These are phyloP conservation scores for Denticeps clupeoides DNA, from an alignment of 2,797 vertebrate genomes.

Conservation along the genomic window DNA sequence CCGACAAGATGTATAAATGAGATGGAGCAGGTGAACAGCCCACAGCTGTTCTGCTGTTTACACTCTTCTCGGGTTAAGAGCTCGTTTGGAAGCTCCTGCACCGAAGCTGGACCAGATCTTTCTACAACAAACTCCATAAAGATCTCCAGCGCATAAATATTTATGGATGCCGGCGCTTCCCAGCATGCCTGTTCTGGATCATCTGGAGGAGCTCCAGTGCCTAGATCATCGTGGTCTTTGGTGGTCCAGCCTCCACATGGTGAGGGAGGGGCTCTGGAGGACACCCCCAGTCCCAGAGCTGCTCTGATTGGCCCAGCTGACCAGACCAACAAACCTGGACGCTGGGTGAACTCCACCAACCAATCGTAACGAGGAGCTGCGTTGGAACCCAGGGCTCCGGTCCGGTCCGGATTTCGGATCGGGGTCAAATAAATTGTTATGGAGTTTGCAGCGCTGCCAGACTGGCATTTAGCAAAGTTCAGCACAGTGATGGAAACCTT, in stretches of 20 bases:
- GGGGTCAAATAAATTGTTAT: too few species aligned
- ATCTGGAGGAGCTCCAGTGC: conserved; percentile 47
- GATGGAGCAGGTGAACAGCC: conserved; percentile 31
- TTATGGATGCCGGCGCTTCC: conserved; percentile 64
- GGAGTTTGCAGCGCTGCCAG: conserved; percentile 29
- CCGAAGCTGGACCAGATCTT: conserved; percentile 44
- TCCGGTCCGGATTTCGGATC: too few species aligned
- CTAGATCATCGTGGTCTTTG: too few species aligned
- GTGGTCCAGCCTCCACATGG: conserved; percentile 47
- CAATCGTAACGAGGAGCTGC: too few species aligned
- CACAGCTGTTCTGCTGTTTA: conserved; percentile 61
- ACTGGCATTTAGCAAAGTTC: conserved; percentile 34
- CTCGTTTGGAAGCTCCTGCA: conserved; percentile 52
- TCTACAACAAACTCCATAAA: conserved; percentile 71
- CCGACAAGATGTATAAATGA: too few species aligned
- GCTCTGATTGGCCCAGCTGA: conserved; percentile 44
- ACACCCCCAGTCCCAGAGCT: conserved; percentile 31
- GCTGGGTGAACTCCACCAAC: conserved; percentile 43
- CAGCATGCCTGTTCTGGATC: conserved; percentile 61
- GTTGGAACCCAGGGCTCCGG: too few species aligned
- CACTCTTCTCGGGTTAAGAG: conserved; percentile 47
- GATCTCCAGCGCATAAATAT: conserved; percentile 69
- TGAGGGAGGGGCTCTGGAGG: too few species aligned
- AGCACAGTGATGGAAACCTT: conserved; percentile 28
- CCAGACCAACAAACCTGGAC: conserved; percentile 48